Percentiles rank a stretch among this genome's conserved stretches.
Conservation (phyloP, 2,888 invertebrate species). For the Rhagium mordax region DNA sequence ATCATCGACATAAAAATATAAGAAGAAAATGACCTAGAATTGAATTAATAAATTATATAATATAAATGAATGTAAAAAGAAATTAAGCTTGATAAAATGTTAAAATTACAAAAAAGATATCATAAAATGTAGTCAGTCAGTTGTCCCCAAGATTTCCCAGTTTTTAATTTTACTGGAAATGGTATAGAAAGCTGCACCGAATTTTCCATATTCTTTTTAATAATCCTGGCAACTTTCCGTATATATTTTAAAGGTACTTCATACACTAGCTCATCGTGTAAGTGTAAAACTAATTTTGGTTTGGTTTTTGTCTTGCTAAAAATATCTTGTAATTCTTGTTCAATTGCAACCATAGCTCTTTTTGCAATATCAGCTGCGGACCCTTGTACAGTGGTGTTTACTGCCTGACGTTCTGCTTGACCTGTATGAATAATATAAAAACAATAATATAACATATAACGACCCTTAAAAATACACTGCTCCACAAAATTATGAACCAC, state of each 20-base stretch:
- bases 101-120: constrained; percentile 39
- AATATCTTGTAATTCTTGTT: constrained; percentile 72
- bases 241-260: constrained; percentile 81
- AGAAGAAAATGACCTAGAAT: neutral
- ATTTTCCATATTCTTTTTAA: constrained; percentile 87
- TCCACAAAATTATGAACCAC: too few relatives aligned
- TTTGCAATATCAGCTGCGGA: constrained; percentile 98
- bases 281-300: constrained; percentile 86
- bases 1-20: neutral
- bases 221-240: constrained; percentile 73
- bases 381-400: constrained; percentile 96
- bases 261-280: constrained; percentile 97
- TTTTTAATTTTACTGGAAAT: constrained; percentile 90
- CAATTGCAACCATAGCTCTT: constrained; percentile 87
- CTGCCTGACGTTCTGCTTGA: constrained; percentile 95
- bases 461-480: too few relatives aligned
- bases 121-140: constrained; percentile 65
- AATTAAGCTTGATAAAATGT: constrained; percentile 1
- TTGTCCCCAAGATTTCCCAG: constrained; percentile 87
- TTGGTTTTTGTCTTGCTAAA: constrained; percentile 67
- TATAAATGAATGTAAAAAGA: neutral
- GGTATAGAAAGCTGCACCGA: constrained; percentile 82
- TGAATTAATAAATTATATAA: too few relatives aligned
- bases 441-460: too few relatives aligned
- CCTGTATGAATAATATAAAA: constrained; percentile 70